These are phyloP conservation scores for Mantis religiosa DNA, from an alignment of 2,888 invertebrate species.

Conservation along the genomic window DNA sequence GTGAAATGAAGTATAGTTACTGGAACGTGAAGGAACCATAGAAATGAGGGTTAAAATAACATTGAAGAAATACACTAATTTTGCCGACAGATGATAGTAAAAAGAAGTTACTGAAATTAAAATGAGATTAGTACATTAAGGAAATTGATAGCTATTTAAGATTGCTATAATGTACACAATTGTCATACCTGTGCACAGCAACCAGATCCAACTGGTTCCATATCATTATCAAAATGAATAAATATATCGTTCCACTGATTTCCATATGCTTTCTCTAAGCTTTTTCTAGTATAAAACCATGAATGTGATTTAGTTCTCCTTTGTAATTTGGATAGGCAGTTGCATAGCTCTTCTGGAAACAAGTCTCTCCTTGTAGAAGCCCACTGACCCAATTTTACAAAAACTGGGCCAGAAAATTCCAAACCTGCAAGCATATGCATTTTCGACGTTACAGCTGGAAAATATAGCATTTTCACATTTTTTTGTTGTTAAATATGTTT, in stretches of 20 bases:
- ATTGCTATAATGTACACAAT: too few species aligned
- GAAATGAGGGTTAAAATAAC: too few species aligned
- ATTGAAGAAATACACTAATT: too few species aligned
- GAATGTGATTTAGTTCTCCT: slow-evolving; percentile 40
- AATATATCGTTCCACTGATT: slow-evolving; percentile 42
- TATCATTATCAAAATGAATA: slow-evolving; percentile 40
- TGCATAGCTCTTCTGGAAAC: slow-evolving; percentile 46
- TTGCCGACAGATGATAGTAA: too few species aligned
- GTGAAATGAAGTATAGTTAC: too few species aligned
- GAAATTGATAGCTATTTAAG: neutral
- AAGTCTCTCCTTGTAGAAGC: slow-evolving; percentile 48
- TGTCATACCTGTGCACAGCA: slow-evolving; percentile 48
- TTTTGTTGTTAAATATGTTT: too few species aligned
- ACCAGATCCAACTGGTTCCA: slow-evolving; percentile 48
- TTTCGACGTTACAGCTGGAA: neutral
- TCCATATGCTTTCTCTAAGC: slow-evolving; percentile 42
- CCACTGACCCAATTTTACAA: slow-evolving; percentile 52
- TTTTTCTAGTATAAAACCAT: slow-evolving; percentile 42
- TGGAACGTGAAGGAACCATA: too few species aligned
- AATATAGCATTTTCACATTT: neutral
- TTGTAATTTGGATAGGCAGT: slow-evolving; percentile 42
- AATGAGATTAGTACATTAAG: too few species aligned
- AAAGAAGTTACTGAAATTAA: neutral
- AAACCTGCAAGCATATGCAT: slow-evolving; percentile 36
- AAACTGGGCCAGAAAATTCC: slow-evolving; percentile 47